Base-by-base conservation (phyloP, 2,797 vertebrate genomes). In the Rachycentron canadum region DNA sequence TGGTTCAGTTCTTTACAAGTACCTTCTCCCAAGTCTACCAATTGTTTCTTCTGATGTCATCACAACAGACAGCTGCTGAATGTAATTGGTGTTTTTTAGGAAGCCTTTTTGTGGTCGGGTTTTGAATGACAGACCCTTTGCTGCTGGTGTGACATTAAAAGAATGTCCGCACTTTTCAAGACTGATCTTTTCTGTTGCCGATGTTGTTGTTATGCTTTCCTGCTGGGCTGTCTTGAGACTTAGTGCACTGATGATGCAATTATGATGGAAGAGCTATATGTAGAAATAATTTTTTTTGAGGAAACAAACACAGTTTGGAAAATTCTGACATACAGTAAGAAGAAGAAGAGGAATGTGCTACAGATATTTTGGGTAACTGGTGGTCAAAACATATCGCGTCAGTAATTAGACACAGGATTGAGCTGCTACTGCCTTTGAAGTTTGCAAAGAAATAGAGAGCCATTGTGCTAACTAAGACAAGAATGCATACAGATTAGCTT, bases 71-170 rank as follows among this genome's bases (percentile, higher is more conserved):
- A 78, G 45, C 56, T 74, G 52, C 26, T 63, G 57, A 50, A 68
- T 76, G 45, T 70, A 50, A 56, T 50, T 71, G 47, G 41, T 19
- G 53, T 65, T 73, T 67, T 67, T 38, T 9, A 17, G 38, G 2
- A 73, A 52, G 16, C 11, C 36, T 63, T 41, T 71, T 70, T 50
- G 26, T 50, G 53, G 7, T 47, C 58, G 34, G 55, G 11, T 66
- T 81, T 55, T 78, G 30, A 69, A 63, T 69, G n/a, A 64, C 21
- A 28, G 40, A 53, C 38, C 9, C 23, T 79, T 69, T 60, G 53
- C 60, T 70, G 60, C 50, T 60, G 25, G 45, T 61, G 14, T 26
- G 50, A 69, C 63, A 32, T 67, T 71, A 70, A 83, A 67, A 69
- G 14, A 58, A 60, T 25, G 47, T 66, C 34, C 7, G 1, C 19